These are phyloP conservation scores for Pangasius krempfi DNA, from an alignment of 2,797 vertebrate species.

Conservation along the genomic window DNA sequence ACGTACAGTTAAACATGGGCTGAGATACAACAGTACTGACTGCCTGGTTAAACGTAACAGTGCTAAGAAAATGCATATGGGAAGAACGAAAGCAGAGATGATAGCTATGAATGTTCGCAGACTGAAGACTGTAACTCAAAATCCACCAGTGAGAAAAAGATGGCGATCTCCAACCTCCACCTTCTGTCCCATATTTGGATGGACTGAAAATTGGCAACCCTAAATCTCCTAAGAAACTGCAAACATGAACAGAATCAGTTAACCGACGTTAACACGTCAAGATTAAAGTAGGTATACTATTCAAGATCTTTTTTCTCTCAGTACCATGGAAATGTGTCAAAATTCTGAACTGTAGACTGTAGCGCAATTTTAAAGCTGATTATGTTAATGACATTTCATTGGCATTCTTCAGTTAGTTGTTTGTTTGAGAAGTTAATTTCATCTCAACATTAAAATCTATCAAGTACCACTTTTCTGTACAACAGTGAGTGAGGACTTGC, in stretches of 20 bases:
- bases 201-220: neutral
- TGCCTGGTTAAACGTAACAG: neutral
- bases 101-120: conserved; percentile 11
- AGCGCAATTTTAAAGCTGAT: neutral
- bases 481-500: neutral
- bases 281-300: neutral
- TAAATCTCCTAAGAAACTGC: neutral
- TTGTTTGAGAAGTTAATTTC: neutral
- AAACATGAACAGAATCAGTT: neutral
- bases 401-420: neutral
- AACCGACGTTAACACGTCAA: neutral
- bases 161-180: neutral
- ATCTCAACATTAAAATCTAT: conserved; percentile 4
- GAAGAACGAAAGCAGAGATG: neutral
- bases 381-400: neutral
- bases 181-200: neutral
- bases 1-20: conserved; percentile 2
- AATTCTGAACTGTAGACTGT: neutral
- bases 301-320: neutral
- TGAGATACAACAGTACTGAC: conserved; percentile 23
- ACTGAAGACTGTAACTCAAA: neutral
- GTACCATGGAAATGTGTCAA: neutral
- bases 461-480: neutral
- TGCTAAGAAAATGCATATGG: neutral
- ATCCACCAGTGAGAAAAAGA: neutral